Evolutionary conservation across 2,113 vertebrate genomes (phyloP), one percentile per base, ranked within the genome.

Genomic region (Caloenas nicobarica): DNA sequence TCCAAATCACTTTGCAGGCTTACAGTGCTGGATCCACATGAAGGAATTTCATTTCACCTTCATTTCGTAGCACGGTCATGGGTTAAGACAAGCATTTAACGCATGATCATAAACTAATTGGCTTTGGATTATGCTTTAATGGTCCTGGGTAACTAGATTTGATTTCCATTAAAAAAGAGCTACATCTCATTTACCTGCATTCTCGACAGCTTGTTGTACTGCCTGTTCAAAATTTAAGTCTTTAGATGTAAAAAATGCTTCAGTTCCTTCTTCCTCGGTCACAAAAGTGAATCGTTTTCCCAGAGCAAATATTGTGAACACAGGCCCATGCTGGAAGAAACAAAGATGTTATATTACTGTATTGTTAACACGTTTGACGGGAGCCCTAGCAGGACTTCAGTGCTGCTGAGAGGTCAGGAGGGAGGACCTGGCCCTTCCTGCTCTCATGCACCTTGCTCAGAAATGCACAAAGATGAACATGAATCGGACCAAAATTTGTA

Each of bases 211-310:
- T 78, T 94, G 94, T 92, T 99, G 98, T 9, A 99, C 98, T 8
- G 98, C 98, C 80, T 98, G 97, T 70, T 98, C 98, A 96, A 99
- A 99, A 91, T 98, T 96, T 85, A 98, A 68, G 84, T 98, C 94
- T 96, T 98, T 98, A 11, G 98, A 98, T 33, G 96, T 98, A 81
- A 98, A 98, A 96, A 99, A 98, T 23, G 95, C 89, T 71, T 97
- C 88, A 28, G 98, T 78, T 79, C 98, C 98, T 83, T 98, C 98
- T 78, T 98, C 97, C 60, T 98, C 97, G 24, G 97, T 98, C 84
- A 99, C 96, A 97, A 99, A 99, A 36, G 98, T 99, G 76, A 98
- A 97, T 9, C 98, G 96, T 48, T 98, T 98, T 29, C 98, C 98
- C 86, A 98, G 60, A 40, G 97, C 97, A 2, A 97, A 87, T 70